A percentile compares a stretch with the other conserved stretches of the same genome.
Evolutionary conservation across 64 coral and sea anemone genomes (phyloP).

Genomic region (Actinia tenebrosa): DNA sequence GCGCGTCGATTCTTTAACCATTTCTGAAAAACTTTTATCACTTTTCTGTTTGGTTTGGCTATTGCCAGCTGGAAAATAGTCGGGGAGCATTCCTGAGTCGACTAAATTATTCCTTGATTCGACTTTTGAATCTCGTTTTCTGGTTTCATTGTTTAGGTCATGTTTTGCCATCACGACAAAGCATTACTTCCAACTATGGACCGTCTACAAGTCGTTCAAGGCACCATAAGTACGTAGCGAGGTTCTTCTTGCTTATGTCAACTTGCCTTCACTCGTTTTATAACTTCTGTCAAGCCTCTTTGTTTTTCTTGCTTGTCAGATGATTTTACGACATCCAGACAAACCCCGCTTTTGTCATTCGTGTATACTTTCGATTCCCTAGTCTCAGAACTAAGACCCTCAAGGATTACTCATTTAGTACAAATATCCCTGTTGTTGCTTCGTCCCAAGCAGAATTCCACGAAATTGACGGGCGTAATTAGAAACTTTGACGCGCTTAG

Average conservation of each 20-base stretch:
- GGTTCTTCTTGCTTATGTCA: neutral
- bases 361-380: neutral
- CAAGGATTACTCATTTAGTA: neutral
- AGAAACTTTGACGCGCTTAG: constrained; percentile 14
- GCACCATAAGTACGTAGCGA: neutral
- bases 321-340: neutral
- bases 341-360: neutral
- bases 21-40: constrained; percentile 26
- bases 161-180: neutral
- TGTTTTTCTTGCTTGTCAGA: neutral
- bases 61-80: neutral
- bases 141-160: neutral
- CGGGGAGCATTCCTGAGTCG: neutral
- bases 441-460: neutral
- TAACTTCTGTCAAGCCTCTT: neutral
- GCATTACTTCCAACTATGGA: neutral
- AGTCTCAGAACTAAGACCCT: neutral
- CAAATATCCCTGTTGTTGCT: neutral
- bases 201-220: neutral
- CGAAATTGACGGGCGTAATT: neutral
- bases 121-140: neutral
- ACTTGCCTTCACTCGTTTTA: neutral
- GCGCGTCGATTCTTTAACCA: neutral
- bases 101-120: neutral
- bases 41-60: neutral